Base-by-base conservation (phyloP, 2,888 invertebrate genomes). In the Sphaeridia pumilis region DNA sequence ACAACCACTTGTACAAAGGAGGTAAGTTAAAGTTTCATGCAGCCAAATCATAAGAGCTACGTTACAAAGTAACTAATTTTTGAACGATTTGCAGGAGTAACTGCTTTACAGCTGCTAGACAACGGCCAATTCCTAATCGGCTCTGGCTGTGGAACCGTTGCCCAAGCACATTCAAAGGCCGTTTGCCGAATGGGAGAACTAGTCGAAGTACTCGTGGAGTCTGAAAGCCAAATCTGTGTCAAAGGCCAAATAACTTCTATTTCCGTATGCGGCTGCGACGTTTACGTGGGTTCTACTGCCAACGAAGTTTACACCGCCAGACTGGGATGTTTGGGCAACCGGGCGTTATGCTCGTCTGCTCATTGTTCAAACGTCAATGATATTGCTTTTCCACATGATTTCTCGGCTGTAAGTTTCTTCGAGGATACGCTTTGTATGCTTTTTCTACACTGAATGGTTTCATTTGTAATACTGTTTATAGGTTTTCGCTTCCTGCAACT, bases 401-500 rank as follows among this genome's bases (percentile, higher is more conserved):
- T 53, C 38, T 60, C 61, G 2, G 58, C 57, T 31, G 58, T 54
- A 35, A 27, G 3, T 44, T 44, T 10, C 20, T 22, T 4, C 3
- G 21, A 31, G 20, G 3, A 46, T 46, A n/a, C 34, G 12, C 14
- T 44, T 24, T 2, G 12, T 12, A 28, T 27, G 20, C 10, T n/a
- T 5, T 4, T 14, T 2, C 3, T 27, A 20, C 26, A 26, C 27
- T 27, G 22, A 43, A 2, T 22, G 7, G 27, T 10, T 27, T 46
- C 17, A 5, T 31, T 22, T 31, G 46, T 12, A 25, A 41, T 41
- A 43, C 24, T 26, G 2, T 82, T 71, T 86, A 0, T 81, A 84
- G 52, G 83, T 92, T 52, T 89, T 93, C 72, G 87, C 88, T 35
- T 89, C 90, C 0, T 85, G 83, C 35, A 84, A 89, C 50, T 78